Evolutionary conservation across 2,888 invertebrate species (phyloP), one percentile per base, ranked within the genome.

Genomic region (Nineta flava): DNA sequence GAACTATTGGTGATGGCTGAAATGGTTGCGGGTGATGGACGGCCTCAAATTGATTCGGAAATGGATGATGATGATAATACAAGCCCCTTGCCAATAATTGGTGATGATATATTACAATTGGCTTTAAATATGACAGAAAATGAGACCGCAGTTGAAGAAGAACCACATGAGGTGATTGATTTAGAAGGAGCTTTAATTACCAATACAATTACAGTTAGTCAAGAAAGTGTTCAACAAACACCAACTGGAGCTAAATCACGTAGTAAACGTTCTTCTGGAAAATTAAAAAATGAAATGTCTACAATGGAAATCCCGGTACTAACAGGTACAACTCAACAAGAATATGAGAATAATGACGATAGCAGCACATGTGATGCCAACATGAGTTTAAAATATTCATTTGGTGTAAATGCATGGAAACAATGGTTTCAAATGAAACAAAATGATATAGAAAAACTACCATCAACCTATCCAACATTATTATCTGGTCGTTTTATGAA

Each of bases 1-100:
- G 93, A 93, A 62, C 63, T 93, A 50, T 69, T 93, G n/a, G 90
- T 91, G 87, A 92, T 93, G 92, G 93, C 93, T 0, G 92, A 92
- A 65, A 87, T 91, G 81, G 90, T 93, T 2, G 92, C 91, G 0
- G 87, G 82, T 3, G 87, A 87, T 54, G 85, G 62, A 87, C 87
- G 61, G 77, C 79, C 53, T 47, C 81, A 84, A 55, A 83, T 81
- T 13, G 85, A 85, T 63, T 82, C 83, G 0, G 86, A 85, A 55
- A 79, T 80, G 1, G 81, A 77, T 51, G 81, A 81, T 51, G 82
- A 81, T 52, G 73, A 73, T 58, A 70, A 70, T 66, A 79, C 62
- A 50, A 66, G 68, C 54, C 59, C 65, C 9, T 70, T 65, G 52
- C 72, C 72, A 53, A 76, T 84, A 1, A 87, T 86, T 58, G 86